These are phyloP conservation scores for Cataglyphis rosenhaueri DNA, from an alignment of 2,888 invertebrate species.

Conservation along the genomic window DNA sequence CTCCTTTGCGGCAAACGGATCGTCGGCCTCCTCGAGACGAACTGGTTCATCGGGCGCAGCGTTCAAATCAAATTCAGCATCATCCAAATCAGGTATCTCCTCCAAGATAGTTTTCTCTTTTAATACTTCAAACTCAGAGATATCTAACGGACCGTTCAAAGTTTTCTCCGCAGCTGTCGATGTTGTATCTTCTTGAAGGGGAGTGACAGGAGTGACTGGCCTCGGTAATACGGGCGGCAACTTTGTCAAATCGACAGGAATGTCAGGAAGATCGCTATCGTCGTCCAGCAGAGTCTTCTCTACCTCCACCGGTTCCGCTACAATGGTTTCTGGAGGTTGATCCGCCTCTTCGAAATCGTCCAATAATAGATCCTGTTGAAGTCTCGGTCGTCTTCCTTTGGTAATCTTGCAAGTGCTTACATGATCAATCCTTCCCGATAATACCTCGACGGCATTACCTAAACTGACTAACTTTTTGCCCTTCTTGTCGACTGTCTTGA, in stretches of 20 bases:
- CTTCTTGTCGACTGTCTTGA: conserved; percentile 90
- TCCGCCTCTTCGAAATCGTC: conserved; percentile 87
- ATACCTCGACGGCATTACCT: conserved; percentile 94
- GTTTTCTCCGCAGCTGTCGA: conserved; percentile 22
- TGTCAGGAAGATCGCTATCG: conserved; percentile 89
- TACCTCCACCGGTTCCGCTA: conserved; percentile 76
- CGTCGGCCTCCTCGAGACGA: conserved; percentile 81
- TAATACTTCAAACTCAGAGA: conserved; percentile 87
- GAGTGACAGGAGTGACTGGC: conserved; percentile 76
- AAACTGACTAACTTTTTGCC: conserved; percentile 93
- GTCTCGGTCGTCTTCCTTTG: conserved; percentile 71
- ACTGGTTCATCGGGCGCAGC: conserved; percentile 65
- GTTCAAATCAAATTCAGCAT: conserved; percentile 80
- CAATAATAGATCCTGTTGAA: conserved; percentile 88
- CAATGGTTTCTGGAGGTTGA: conserved; percentile 5
- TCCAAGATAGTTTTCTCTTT: conserved; percentile 82
- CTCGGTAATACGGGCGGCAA: conserved; percentile 80
- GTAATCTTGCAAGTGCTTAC: conserved; percentile 86
- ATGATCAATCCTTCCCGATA: conserved; percentile 93
- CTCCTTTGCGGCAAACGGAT: conserved; percentile 86
- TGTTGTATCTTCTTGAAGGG: conserved; percentile 57
- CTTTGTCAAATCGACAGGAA: conserved; percentile 89
- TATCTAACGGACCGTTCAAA: conserved; percentile 74
- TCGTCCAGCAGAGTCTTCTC: conserved; percentile 91
- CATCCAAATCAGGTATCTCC: conserved; percentile 83